Percentiles rank a stretch among this genome's conserved stretches.
Evolutionary conservation across 2,888 invertebrate species (phyloP).

Genomic region (Lithophane leautieri): DNA sequence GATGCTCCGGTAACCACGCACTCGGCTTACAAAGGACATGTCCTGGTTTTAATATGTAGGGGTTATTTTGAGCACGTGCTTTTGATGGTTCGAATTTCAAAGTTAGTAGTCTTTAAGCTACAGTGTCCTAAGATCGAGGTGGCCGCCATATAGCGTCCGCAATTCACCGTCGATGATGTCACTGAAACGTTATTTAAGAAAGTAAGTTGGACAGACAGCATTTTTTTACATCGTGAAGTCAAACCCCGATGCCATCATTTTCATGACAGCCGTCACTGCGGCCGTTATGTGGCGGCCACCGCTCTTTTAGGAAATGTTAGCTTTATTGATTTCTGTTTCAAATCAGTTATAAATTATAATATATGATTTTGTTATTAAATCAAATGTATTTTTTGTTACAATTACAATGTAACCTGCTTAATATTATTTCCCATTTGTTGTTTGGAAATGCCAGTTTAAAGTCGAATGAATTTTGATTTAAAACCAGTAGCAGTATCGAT

Average conservation of each 20-base stretch:
- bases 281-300: not conserved
- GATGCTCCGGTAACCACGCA: conserved; percentile 51
- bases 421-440: not conserved
- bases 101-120: not conserved
- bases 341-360: not conserved
- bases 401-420: not conserved
- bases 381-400: not conserved
- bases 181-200: not conserved
- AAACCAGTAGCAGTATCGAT: not conserved
- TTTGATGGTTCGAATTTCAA: conserved; percentile 29
- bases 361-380: not conserved
- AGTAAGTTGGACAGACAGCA: not conserved
- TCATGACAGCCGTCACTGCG: not conserved
- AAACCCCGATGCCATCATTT: not conserved
- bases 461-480: not conserved
- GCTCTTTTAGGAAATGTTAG: not conserved
- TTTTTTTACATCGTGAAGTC: not conserved
- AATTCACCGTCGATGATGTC: not conserved
- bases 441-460: not conserved
- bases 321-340: not conserved
- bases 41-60: conserved; percentile 7
- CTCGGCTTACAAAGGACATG: conserved; percentile 29
- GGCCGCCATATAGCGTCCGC: not conserved
- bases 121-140: not conserved
- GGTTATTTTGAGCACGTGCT: not conserved